Conservation (phyloP, 2,113 vertebrate species). For the Balaeniceps rex region DNA sequence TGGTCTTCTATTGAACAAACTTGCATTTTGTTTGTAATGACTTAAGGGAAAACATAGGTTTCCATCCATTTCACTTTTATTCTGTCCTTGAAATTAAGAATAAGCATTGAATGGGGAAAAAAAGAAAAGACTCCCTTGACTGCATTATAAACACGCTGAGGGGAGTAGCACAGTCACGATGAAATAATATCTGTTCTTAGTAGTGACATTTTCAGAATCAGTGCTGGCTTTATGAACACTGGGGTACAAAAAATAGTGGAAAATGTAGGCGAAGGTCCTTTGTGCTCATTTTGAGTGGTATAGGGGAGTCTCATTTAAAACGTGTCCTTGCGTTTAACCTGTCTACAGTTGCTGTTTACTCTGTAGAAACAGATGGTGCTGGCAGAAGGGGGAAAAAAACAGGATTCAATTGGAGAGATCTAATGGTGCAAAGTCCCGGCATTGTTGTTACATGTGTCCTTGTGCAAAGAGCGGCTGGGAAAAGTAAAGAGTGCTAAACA, state of each 20-base stretch:
- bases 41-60: neutral
- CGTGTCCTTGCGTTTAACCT: neutral
- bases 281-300: neutral
- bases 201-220: neutral
- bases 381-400: neutral
- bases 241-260: neutral
- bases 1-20: neutral
- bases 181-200: neutral
- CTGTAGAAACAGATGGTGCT: constrained; percentile 39
- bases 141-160: neutral
- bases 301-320: neutral
- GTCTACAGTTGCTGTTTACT: neutral
- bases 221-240: neutral
- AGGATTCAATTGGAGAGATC: neutral
- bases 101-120: neutral
- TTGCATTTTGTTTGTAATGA: neutral
- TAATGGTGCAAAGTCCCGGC: neutral
- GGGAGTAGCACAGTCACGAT: neutral
- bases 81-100: neutral
- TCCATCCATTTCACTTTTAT: neutral
- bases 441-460: neutral
- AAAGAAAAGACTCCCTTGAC: neutral
- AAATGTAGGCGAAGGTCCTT: neutral
- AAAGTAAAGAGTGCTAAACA: neutral
- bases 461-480: neutral